Percentiles rank a stretch among this genome's conserved stretches.
phyloP scores from a whole-genome alignment of 2,797 vertebrate species.

The Acipenser ruthenus region DNA sequence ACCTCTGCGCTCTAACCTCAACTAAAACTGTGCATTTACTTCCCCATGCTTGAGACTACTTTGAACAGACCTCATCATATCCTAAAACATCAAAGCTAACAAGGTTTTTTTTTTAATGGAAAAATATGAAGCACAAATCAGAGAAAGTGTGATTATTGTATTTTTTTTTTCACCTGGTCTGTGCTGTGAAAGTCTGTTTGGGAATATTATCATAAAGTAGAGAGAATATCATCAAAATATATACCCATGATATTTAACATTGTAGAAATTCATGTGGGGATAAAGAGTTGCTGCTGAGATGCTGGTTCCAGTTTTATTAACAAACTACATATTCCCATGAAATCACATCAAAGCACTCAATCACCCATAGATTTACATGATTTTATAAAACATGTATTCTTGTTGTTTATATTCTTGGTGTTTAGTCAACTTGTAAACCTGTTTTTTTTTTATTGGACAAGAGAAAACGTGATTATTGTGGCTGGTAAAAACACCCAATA shows the following conservation, averaged over 20 bases:
- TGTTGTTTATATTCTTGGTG: no score
- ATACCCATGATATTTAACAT: background rate
- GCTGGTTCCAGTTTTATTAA: slow-evolving; percentile 34
- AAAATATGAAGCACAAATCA: no score
- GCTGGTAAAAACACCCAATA: no score
- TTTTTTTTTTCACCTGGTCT: no score
- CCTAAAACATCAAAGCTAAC: slow-evolving; percentile 58
- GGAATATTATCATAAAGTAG: background rate
- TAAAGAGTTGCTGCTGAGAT: slow-evolving; percentile 38
- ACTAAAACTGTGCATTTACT: slow-evolving; percentile 61
- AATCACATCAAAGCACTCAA: slow-evolving; percentile 43
- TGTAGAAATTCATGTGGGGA: slow-evolving; percentile 33
- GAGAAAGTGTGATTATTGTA: no score
- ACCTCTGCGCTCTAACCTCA: slow-evolving; percentile 45
- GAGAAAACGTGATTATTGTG: no score
- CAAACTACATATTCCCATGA: slow-evolving; percentile 47
- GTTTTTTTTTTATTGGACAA: no score
- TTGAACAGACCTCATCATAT: slow-evolving; percentile 66
- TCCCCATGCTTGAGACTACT: slow-evolving; percentile 57
- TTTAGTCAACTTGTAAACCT: no score
- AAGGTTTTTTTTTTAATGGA: background rate
- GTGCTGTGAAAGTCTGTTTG: no score
- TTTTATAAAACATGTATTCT: no score
- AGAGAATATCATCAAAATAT: background rate
- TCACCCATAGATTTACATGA: no score